Conservation (phyloP, 2,888 invertebrate species). For the Octodonta nipae region DNA sequence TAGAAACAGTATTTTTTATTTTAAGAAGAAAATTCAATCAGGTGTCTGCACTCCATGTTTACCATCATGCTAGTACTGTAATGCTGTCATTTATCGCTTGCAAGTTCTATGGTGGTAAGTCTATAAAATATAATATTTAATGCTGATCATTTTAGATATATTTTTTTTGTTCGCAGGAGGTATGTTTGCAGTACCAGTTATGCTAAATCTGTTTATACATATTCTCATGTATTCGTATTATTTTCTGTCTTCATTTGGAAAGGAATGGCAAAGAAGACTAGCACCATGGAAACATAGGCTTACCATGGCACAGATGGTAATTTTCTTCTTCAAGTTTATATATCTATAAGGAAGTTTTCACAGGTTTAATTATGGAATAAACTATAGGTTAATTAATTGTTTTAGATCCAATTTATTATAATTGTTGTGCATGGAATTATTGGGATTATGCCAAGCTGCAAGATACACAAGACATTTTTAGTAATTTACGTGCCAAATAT, state of each 20-base stretch:
- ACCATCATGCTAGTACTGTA: conserved; percentile 54
- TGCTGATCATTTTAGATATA: background rate
- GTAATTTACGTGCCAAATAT: conserved; percentile 48
- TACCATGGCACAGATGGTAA: conserved; percentile 52
- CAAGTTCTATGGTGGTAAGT: conserved; percentile 52
- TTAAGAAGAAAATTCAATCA: conserved; percentile 58
- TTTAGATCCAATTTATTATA: conserved; percentile 51
- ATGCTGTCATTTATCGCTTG: conserved; percentile 46
- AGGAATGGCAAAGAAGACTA: conserved; percentile 40
- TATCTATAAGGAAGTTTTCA: conserved; percentile 2
- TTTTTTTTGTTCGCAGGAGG: conserved; percentile 40
- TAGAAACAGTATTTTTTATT: conserved; percentile 59
- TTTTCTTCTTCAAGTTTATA: background rate
- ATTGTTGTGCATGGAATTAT: conserved; percentile 45
- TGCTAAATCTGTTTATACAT: conserved; percentile 54
- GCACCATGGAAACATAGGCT: conserved; percentile 44
- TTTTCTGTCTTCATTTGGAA: conserved; percentile 48
- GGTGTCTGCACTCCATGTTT: conserved; percentile 57
- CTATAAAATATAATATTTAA: background rate
- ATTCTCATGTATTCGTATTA: conserved; percentile 67
- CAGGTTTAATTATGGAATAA: too few species aligned
- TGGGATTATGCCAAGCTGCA: conserved; percentile 44
- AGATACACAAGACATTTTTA: conserved; percentile 39
- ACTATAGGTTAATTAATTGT: conserved; percentile 17
- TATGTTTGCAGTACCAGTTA: conserved; percentile 47